Evolutionary conservation across 2,113 vertebrate species (phyloP), one percentile per base, ranked within the genome.

Genomic region (Myotis yumanensis): DNA sequence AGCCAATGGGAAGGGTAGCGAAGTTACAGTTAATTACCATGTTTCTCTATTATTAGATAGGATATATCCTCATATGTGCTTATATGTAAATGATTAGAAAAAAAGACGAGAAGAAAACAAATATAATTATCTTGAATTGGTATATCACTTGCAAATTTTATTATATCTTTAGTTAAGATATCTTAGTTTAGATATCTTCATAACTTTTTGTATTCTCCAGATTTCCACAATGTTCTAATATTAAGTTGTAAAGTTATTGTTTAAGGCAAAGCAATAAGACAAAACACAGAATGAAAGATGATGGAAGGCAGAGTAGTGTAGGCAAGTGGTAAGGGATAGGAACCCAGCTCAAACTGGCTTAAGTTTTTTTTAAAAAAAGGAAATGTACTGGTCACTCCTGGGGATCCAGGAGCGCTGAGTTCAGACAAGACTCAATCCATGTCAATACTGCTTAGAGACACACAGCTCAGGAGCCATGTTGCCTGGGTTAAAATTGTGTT

Each of bases 231-330:
- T 68, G 51, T 48, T 48, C 5, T 66, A 76, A 73, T 91, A 64
- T 71, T 62, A 62, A 4, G 23, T 62, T 62, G 23, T 62, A 28
- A 62, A 62, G 57, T 23, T 77, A 77, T 64, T 75, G 30, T 52
- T 89, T 85, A 73, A 79, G 48, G 25, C 15, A 96, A 95, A 71
- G 59, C 25, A 71, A 9, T 64, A 80, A 94, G 66, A 83, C 35
- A 81, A 76, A 84, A 72, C 28, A 86, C 12, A 89, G 25, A 88
- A 81, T 30, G 51, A 79, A 54, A 79, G 23, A 81, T 32, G 62
- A n/a, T 51, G 35, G 30, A 15, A 76, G 20, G 71, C 25, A 43
- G 71, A 93, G 12, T 28, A 23, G 88, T 95, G 71, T 22, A 88
- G 46, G 23, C 25, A 75, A 81, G 28, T 72, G 76, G 57, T 28